phyloP scores from a whole-genome alignment of 1,140 invertebrate species.

The Drosophila azteca region DNA sequence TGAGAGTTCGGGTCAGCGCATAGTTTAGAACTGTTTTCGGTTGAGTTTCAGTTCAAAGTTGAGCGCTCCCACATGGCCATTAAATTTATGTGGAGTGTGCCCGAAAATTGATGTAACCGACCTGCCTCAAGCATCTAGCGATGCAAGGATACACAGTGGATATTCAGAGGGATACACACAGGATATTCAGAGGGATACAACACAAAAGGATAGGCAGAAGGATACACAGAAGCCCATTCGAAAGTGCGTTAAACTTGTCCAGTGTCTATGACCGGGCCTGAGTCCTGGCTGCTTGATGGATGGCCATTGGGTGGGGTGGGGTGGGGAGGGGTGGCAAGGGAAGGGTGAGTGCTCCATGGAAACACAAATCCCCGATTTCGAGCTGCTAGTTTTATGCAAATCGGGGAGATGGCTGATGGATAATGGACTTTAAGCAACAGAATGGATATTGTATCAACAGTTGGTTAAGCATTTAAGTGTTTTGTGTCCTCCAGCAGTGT shows the following conservation, averaged over 20 bases:
- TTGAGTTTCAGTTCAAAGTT: slow-evolving; percentile 70
- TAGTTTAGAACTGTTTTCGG: slow-evolving; percentile 28
- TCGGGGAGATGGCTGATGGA: slow-evolving; percentile 26
- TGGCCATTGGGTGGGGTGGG: too few relatives aligned
- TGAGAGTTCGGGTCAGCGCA: slow-evolving; percentile 37
- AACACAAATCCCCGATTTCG: background rate
- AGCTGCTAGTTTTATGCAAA: slow-evolving; percentile 27
- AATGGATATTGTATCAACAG: slow-evolving; percentile 23
- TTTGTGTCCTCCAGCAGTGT: background rate
- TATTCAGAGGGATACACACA: too few relatives aligned
- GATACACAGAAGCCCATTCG: slow-evolving; percentile 1
- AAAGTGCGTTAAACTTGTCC: slow-evolving; percentile 26
- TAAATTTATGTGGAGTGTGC: slow-evolving; percentile 47
- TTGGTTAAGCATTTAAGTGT: slow-evolving; percentile 11
- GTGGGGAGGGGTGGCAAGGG: background rate
- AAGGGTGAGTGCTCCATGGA: background rate
- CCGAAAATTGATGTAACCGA: slow-evolving; percentile 40
- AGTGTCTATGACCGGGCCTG: slow-evolving; percentile 30
- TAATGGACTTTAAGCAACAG: slow-evolving; percentile 7
- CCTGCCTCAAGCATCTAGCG: slow-evolving; percentile 42
- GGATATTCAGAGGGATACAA: background rate
- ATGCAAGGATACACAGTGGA: slow-evolving; percentile 18
- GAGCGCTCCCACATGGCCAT: slow-evolving; percentile 38
- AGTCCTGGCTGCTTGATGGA: slow-evolving; percentile 11
- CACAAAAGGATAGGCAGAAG: slow-evolving; percentile 19